Evolutionary conservation across 1,140 invertebrate genomes (phyloP).

Genomic region (Dolichoris vasculosae): DNA sequence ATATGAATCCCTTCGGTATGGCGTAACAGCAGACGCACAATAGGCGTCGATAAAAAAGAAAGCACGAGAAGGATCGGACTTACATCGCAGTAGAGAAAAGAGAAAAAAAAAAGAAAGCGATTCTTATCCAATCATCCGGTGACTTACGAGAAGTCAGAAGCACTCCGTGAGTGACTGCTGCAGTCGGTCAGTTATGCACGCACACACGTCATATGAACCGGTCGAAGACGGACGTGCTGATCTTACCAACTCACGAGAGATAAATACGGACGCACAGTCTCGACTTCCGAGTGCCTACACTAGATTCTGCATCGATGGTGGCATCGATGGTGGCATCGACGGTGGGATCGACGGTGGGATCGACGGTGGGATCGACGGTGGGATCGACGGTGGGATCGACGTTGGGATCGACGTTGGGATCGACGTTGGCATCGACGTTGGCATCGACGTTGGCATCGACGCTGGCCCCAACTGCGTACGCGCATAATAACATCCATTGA

Average conservation of each 20-base stretch:
- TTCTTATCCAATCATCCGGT: constrained; percentile 41
- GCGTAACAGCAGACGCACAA: background rate
- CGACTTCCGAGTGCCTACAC: background rate
- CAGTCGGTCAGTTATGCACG: background rate
- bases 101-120: background rate
- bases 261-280: background rate
- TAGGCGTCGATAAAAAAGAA: constrained; percentile 10
- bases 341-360: too few relatives aligned
- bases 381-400: too few relatives aligned
- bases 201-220: background rate
- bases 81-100: background rate
- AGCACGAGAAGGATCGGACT: background rate
- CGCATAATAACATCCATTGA: background rate
- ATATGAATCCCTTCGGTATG: background rate
- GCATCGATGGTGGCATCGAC: too few relatives aligned
- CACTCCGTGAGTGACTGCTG: background rate
- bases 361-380: too few relatives aligned
- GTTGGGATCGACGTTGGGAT: too few relatives aligned
- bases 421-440: too few relatives aligned
- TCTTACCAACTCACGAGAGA: background rate
- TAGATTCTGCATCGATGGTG: background rate
- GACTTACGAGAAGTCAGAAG: background rate
- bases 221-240: background rate
- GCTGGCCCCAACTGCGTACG: background rate
- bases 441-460: too few relatives aligned